Evolutionary conservation across 2,888 invertebrate species (phyloP), one percentile per base, ranked within the genome.

Genomic region (Atrina japonica): DNA sequence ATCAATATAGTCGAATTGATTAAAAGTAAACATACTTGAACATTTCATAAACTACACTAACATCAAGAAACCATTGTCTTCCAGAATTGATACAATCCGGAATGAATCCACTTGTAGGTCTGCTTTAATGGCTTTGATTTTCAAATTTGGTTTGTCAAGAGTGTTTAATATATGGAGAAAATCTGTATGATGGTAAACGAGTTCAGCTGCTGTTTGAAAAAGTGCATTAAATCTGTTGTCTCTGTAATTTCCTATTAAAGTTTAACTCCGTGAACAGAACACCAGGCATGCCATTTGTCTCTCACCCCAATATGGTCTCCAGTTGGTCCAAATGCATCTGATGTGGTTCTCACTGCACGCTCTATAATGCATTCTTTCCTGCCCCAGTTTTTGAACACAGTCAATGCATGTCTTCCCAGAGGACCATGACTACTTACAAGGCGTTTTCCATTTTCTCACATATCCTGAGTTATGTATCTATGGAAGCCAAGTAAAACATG

Each of bases 151-250:
- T 18, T 50, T 60, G 11, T 49, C 27, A 14, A 75, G 47, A 21
- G 68, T 66, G 1, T 65, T 40, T 16, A 72, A 41, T 11, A 75
- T 61, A 18, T 35, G 35, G 1, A 70, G 14, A 47, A 75, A 73
- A 27, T 70, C 70, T 7, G 67, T 11, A 23, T 47, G 47, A 52
- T 77, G 75, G 9, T 35, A 35, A 25, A 45, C 27, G 1, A 75
- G 52, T 45, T 74, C 72, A 3, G 70, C 76, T 6, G 69, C 45
- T 11, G 72, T 76, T 35, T 77, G 61, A 56, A 77, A 75, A 7
- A 75, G 9, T 1, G 66, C 67, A 60, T 77, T 77, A 29, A 77
- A 75, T 11, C 77, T 30, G 30, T 77, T 79, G 23, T 76, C 74
- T 9, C 59, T 14, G 40, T 75, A 77, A 21, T 77, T 77, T 35